Base-by-base conservation (phyloP, 2,113 vertebrate genomes). In the Micronisus gabar region DNA sequence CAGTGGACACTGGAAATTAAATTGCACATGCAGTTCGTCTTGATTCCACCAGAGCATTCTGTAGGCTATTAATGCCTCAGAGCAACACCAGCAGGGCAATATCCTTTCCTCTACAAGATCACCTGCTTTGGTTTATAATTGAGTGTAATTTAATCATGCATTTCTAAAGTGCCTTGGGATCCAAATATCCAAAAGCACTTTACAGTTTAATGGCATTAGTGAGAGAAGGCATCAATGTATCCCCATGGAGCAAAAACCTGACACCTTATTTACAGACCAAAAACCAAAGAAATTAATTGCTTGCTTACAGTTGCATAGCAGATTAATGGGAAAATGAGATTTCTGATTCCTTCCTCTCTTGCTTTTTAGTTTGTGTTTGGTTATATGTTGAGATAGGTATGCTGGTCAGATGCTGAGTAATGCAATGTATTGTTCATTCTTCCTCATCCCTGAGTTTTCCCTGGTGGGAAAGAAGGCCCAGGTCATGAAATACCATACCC, bases 91-190 rank as follows among this genome's bases (percentile, higher is more conserved):
- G 62, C 66, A 91, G 50, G 81, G 59, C 67, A 92, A 72, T 91
- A 93, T 61, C n/a, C 92, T 38, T 79, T 86, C 83, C 67, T 80
- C 73, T 83, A 70, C 30, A 91, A 92, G 76, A 95, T 95, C 93
- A 95, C 76, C 76, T 92, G 72, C 86, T 92, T 96, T 88, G 58
- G 61, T 89, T 95, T 89, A 85, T 96, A 96, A 89, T 87, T 96
- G 86, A 61, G 73, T 95, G 66, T 94, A 95, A 96, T 96, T 95
- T 95, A 95, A 95, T 95, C 55, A 85, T 87, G 81, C 50, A 8
- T 97, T 97, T 93, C 86, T 95, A 66, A 95, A 94, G 81, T 63
- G 87, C 36, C 68, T 72, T 87, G 81, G 81, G 81, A 97, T 70
- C 83, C 76, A 93, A 91, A 94, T 72, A 95, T 81, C 73, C 11